These are phyloP conservation scores for Drosophila borealis DNA, from an alignment of 2,888 invertebrate species.

Conservation along the genomic window DNA sequence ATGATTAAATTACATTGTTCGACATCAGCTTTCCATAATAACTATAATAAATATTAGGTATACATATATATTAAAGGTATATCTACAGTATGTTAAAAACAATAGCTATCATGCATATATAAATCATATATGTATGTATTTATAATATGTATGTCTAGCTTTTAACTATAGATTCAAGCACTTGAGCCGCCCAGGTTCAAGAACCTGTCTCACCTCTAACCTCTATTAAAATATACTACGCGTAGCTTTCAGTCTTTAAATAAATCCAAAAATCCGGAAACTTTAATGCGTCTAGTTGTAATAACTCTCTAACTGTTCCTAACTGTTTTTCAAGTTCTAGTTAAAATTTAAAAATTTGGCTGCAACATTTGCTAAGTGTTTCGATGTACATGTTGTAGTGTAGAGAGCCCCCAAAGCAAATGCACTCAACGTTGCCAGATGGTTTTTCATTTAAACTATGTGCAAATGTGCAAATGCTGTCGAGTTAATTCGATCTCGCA, in stretches of 20 bases:
- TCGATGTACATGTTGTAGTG: slow-evolving; percentile 61
- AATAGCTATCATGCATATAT: slow-evolving; percentile 64
- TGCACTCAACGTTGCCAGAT: slow-evolving; percentile 35
- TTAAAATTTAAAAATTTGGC: slow-evolving; percentile 63
- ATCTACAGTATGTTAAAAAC: slow-evolving; percentile 62
- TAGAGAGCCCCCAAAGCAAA: slow-evolving; percentile 24
- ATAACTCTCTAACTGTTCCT: slow-evolving; percentile 34
- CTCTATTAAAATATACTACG: slow-evolving; percentile 59
- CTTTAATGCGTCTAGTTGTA: slow-evolving; percentile 41
- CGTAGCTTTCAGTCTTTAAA: slow-evolving; percentile 74
- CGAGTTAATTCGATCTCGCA: slow-evolving; percentile 17
- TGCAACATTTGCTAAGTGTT: slow-evolving; percentile 41
- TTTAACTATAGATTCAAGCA: slow-evolving; percentile 41
- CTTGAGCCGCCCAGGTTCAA: slow-evolving; percentile 56
- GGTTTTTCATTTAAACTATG: slow-evolving; percentile 12
- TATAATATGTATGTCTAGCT: slow-evolving; percentile 34
- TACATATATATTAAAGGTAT: slow-evolving; percentile 30
- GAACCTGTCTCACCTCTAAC: slow-evolving; percentile 9
- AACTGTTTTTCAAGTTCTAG: slow-evolving; percentile 36
- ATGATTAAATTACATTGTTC: slow-evolving; percentile 70
- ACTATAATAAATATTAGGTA: slow-evolving; percentile 33
- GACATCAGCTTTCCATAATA: slow-evolving; percentile 36
- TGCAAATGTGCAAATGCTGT: background rate
- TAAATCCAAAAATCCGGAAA: slow-evolving; percentile 63
- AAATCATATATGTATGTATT: slow-evolving; percentile 30